Evolutionary conservation across 2,888 invertebrate species (phyloP).

Genomic region (Drosophila fulvimacula): DNA sequence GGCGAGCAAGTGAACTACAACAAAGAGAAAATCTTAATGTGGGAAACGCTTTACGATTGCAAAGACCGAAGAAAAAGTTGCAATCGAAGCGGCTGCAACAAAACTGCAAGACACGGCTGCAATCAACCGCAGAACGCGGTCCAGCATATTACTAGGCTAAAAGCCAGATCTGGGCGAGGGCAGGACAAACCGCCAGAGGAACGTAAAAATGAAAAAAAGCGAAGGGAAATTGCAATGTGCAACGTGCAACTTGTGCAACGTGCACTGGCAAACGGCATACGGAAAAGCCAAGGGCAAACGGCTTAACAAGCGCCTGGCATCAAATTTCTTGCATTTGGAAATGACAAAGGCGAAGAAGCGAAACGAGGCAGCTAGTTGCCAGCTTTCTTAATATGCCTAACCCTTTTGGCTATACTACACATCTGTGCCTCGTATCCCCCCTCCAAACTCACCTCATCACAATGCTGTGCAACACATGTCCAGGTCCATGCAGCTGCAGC

Average conservation of each 20-base stretch:
- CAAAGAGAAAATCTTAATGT: conserved; percentile 58
- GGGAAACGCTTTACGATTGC: conserved; percentile 56
- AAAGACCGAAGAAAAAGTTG: conserved; percentile 10
- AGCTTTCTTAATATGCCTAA: conserved; percentile 56
- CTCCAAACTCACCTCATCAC: not conserved
- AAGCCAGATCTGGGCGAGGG: conserved; percentile 26
- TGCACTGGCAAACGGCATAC: conserved; percentile 33
- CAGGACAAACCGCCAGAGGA: not conserved
- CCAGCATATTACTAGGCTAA: conserved; percentile 23
- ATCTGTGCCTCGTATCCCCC: not conserved
- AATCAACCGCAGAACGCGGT: conserved; percentile 48
- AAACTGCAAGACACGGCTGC: conserved; percentile 49
- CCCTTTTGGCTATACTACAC: conserved; percentile 42
- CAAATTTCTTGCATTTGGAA: conserved; percentile 75
- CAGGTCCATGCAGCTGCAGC: conserved; percentile 32
- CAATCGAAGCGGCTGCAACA: conserved; percentile 35
- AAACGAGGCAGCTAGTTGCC: conserved; percentile 33
- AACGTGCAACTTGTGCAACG: conserved; percentile 12
- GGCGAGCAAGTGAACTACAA: conserved; percentile 15
- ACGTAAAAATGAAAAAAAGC: not conserved
- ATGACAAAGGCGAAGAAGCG: conserved; percentile 62
- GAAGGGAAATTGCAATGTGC: conserved; percentile 7
- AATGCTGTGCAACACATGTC: conserved; percentile 47
- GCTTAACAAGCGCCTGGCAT: conserved; percentile 77
- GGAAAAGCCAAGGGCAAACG: conserved; percentile 47